Base-by-base conservation (phyloP, 2,888 invertebrate species). In the Drosophila nr. perissopoda region DNA sequence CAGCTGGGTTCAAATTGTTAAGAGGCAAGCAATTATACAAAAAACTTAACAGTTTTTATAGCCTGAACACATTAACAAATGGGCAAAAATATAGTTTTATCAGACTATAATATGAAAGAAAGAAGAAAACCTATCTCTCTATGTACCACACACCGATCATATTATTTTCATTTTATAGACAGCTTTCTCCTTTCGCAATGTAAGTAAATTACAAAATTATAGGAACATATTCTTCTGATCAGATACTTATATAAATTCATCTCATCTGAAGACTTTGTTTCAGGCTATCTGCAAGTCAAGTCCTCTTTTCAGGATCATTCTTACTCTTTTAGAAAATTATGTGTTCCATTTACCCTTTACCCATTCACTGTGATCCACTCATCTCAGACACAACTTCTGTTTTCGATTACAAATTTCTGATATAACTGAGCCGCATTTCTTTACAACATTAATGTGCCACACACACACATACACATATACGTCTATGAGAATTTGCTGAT, bases 401-500 rank as follows among this genome's bases (percentile, higher is more conserved):
- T 51, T 71, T 71, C 61, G 80, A 67, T 80, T 62, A 52, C 51
- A 79, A 62, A 59, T 34, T 58, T 51, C 54, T 18, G 38, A 29
- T 51, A 59, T 64, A 62, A 68, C 58, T 60, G 59, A 58, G 49
- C 49, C 72, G 21, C 51, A 67, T 83, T 68, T 72, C 52, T 69
- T 65, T 68, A 48, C 61, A 59, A 54, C 79, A 67, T 80, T 70
- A 72, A 77, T 71, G 69, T 75, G 48, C 74, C 51, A 16, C 33
- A 61, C 13, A 29, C 62, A 27, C 6, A 27, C 27, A 67, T 40
- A 49, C 25, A 54, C 33, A 49, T 34, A 48, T 31, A 60, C 56
- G 59, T 69, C 25, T 54, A 40, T 40, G 57, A 64, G 67, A 61
- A 67, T 83, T 72, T 74, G 89, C 90, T 86, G 84, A 86, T 80